Base-by-base conservation (phyloP, 2,888 invertebrate species). In the Xestia c-nigrum region DNA sequence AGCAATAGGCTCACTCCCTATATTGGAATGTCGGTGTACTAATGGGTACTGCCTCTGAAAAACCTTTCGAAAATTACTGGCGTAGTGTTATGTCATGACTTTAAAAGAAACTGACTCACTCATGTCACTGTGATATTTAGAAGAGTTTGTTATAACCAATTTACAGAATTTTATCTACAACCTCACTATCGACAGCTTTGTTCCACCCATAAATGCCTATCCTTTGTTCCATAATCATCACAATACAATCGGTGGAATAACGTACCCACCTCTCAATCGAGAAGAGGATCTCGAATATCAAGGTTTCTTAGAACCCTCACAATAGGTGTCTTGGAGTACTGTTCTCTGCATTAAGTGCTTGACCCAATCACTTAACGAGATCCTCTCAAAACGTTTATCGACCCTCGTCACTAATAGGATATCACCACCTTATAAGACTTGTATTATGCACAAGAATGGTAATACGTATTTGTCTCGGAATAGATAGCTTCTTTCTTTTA, bases 331-430 rank as follows among this genome's bases (percentile, higher is more conserved):
- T 61, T 76, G 66, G 78, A 83, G 83, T 69, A 72, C 78, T 84
- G 76, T 81, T 75, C 52, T 85, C 63, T 72, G 72, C 59, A 85
- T 76, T 76, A 76, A 81, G 82, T 69, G 72, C 83, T 85, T 85
- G 85, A 81, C 83, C 82, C 82, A 85, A 85, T 83, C 82, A 81
- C 82, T 72, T 83, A 81, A 85, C 74, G 55, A 80, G 68, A 75
- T 75, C 50, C 74, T 81, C 75, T 81, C 50, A 75, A 76, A 69
- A 46, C 76, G 76, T 85, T 83, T 85, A 85, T 75, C 69, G 82
- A 70, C 72, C 46, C 80, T 75, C 68, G 47, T 38, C 55, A n/a
- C 47, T 75, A 85, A 75, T 75, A 55, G 57, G 66, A 47, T 80
- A 82, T 75, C 64, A 74, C 67, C 67, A 72, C 59, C 65, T 50